Evolutionary conservation across 2,797 vertebrate species (phyloP).

Genomic region (Poecilia picta): DNA sequence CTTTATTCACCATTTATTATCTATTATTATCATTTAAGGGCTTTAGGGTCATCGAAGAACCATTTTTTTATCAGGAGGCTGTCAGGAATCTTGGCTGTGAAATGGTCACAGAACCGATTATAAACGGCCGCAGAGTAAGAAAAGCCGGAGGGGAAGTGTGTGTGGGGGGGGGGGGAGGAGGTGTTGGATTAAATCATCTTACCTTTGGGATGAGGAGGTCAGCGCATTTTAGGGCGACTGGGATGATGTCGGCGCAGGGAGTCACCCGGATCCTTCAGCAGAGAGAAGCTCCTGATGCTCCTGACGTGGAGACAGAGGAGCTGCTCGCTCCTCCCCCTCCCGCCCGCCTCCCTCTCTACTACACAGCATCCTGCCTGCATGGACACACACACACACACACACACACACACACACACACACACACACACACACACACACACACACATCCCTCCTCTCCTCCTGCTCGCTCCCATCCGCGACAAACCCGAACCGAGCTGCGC

Average conservation of each 20-base stretch:
- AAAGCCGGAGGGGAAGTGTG: background rate
- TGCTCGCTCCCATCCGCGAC: conserved; percentile 45
- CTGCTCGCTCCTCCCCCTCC: conserved; percentile 31
- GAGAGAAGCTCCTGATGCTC: conserved; percentile 49
- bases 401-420: too few species aligned
- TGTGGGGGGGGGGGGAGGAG: background rate
- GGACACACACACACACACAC: conserved; percentile 23
- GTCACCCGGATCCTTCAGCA: conserved; percentile 55
- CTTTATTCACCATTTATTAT: background rate
- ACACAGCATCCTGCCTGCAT: conserved; percentile 64
- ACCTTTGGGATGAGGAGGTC: conserved; percentile 44
- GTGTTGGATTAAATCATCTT: conserved; percentile 12
- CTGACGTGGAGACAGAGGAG: conserved; percentile 62
- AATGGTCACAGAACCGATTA: background rate
- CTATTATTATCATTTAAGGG: background rate
- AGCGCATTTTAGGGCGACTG: conserved; percentile 32
- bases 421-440: too few species aligned
- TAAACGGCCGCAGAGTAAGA: background rate
- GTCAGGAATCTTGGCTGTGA: background rate
- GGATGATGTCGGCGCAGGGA: conserved; percentile 46
- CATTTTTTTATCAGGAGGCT: background rate
- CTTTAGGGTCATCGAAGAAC: conserved; percentile 30
- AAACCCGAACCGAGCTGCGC: conserved; percentile 10
- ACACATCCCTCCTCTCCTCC: conserved; percentile 30
- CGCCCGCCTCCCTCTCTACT: conserved; percentile 51